Evolutionary conservation across 2,797 vertebrate species (phyloP).

Genomic region (Pelochelys cantorii): DNA sequence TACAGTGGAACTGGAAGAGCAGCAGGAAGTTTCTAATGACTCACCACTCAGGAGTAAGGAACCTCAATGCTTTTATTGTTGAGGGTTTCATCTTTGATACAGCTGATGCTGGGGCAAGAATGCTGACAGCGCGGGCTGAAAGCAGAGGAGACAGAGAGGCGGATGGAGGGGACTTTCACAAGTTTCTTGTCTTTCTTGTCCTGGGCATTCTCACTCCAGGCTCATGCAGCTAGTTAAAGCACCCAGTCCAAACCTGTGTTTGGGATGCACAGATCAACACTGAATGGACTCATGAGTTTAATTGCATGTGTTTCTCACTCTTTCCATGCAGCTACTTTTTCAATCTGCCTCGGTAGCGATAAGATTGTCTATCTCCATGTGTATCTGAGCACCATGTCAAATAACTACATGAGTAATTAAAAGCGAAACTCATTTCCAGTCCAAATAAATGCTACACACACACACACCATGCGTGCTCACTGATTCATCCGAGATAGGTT

Average conservation of each 20-base stretch:
- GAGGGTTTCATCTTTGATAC: constrained; percentile 59
- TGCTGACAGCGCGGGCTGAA: constrained; percentile 54
- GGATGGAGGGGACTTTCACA: constrained; percentile 49
- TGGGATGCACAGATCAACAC: constrained; percentile 5
- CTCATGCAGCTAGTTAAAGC: constrained; percentile 17
- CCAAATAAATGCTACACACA: not conserved
- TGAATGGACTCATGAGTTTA: constrained; percentile 25
- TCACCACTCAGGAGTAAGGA: not conserved
- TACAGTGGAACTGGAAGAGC: constrained; percentile 55
- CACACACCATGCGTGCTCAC: no score
- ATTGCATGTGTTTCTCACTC: not conserved
- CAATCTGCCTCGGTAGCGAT: not conserved
- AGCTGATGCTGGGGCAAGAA: constrained; percentile 40
- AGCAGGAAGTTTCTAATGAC: constrained; percentile 72
- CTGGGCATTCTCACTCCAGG: not conserved
- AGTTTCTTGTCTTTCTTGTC: not conserved
- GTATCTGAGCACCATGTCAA: not conserved
- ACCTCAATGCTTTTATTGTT: constrained; percentile 14
- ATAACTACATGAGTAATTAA: accelerated
- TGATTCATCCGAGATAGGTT: not conserved
- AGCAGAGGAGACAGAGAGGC: constrained; percentile 27
- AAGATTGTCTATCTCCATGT: not conserved
- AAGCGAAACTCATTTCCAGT: not conserved
- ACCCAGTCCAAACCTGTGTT: constrained; percentile 7
- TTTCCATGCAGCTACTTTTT: not conserved